Evolutionary conservation across 2,113 vertebrate genomes (phyloP), one percentile per base, ranked within the genome.

Genomic region (Athene noctua): DNA sequence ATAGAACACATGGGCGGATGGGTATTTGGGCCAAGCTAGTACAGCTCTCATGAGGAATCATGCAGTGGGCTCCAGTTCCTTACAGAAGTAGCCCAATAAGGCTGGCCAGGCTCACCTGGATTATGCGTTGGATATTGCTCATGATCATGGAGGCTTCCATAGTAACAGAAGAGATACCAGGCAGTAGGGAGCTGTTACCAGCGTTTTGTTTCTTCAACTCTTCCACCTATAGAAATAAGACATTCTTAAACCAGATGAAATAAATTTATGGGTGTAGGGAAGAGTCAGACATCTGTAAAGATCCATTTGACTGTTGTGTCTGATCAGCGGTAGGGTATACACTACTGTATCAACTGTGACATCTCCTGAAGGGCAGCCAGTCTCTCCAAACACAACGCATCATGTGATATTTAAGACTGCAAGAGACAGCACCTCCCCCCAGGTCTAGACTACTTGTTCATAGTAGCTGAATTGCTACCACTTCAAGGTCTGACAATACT

Each of bases 71-170:
- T 70, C 63, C 38, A 72, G 52, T 3, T 83, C 27, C 27, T 46
- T 26, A 2, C 1, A 23, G 29, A 52, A 40, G 11, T 1, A 46
- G 46, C 3, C 44, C 18, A 3, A 5, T 1, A 46, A 54, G 36
- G n/a, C 46, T 75, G 89, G 55, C 49, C 40, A 20, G 0, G 21
- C 97, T 97, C 59, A 99, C 99, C 99, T 99, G 99, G 94, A 99
- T 98, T 86, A 99, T 99, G 51, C 99, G 98, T 54, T 99, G 99
- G 89, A 99, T 99, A 88, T 99, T 99, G 97, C 98, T 99, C 98
- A 99, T 98, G 85, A 99, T 98, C 99, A 99, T 99, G 80, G 98
- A 98, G 7, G 99, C 99, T 97, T 99, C 99, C 99, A 99, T 99
- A 0, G 99, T 98, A 61, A 99, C 98, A 5, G 98, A 98, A 13